Evolutionary conservation across 1,140 invertebrate species (phyloP), one percentile per base, ranked within the genome.

Genomic region (Tetramorium parvispinum): DNA sequence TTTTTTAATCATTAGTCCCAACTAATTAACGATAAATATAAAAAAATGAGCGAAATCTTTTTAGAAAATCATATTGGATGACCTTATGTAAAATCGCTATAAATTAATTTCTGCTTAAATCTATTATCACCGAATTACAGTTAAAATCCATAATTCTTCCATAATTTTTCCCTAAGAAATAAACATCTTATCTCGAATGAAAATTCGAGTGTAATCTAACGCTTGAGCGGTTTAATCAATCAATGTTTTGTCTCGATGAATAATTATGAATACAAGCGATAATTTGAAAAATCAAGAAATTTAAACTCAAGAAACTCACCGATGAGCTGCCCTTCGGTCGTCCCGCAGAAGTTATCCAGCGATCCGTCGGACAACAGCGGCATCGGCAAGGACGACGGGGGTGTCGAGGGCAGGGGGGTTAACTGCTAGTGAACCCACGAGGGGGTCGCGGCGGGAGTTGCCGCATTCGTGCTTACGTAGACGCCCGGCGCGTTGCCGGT

Each of bases 401-500:
- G 91, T 91, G 92, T 92, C 91, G 94, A 93, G 92, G 92, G 92
- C 87, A 92, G 77, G 91, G 91, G 92, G 82, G 87, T 87, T 93
- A 92, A 94, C 87, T 94, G 95, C 95, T 96, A 97, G 95, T 97
- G 96, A 93, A 97, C 97, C 97, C 97, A 97, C 5, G 97, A 97
- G 70, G 96, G 96, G 88, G 96, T 94, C 59, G 96, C 96, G 51
- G 96, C 95, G 75, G 96, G 95, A 88, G 96, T 95, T 76, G 95
- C 92, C 89, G 96, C 93, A 87, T 96, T 94, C 94, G 92, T 93
- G 94, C 92, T 94, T 89, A 94, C 91, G 94, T 95, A 94, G 76
- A 94, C 94, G 21, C 93, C 94, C 68, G 93, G 79, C 59, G 92
- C 87, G 82, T 91, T 94, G 18, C 86, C 83, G 18, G 91, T 71